Percentiles rank a stretch among this genome's conserved stretches.
Evolutionary conservation across 2,113 vertebrate species (phyloP).

Genomic region (Hemiscyllium ocellatum): DNA sequence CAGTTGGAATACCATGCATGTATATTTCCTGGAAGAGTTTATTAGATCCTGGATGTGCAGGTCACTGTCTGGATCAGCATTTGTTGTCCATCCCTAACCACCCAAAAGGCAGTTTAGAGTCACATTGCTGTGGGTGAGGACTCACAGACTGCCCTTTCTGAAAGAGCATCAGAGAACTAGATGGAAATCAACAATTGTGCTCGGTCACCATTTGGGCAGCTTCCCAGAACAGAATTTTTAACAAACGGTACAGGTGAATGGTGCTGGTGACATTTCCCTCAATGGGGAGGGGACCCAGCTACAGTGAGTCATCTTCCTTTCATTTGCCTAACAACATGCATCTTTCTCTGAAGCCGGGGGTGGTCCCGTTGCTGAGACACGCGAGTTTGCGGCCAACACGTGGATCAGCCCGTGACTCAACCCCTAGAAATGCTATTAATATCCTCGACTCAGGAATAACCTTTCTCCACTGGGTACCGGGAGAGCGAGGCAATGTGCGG

Average conservation of each 20-base stretch:
- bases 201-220: too few relatives aligned
- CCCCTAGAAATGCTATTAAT: slow-evolving; percentile 19
- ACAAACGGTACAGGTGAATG: too few relatives aligned
- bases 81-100: too few relatives aligned
- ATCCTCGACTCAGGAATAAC: slow-evolving; percentile 20
- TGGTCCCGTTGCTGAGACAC: neutral
- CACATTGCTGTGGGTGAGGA: too few relatives aligned
- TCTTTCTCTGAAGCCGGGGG: neutral
- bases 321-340: neutral
- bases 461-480: neutral
- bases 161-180: too few relatives aligned
- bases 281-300: neutral
- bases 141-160: too few relatives aligned
- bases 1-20: neutral
- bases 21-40: neutral
- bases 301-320: too few relatives aligned
- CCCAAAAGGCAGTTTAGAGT: too few relatives aligned
- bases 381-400: slow-evolving; percentile 24
- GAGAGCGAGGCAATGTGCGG: neutral
- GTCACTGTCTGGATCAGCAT: too few relatives aligned
- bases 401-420: slow-evolving; percentile 32
- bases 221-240: too few relatives aligned
- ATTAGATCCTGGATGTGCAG: too few relatives aligned
- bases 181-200: too few relatives aligned
- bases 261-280: neutral